These are phyloP conservation scores for Acanthaster planci DNA, from an alignment of 35 echinoderm and acorn worm species.

Conservation along the genomic window DNA sequence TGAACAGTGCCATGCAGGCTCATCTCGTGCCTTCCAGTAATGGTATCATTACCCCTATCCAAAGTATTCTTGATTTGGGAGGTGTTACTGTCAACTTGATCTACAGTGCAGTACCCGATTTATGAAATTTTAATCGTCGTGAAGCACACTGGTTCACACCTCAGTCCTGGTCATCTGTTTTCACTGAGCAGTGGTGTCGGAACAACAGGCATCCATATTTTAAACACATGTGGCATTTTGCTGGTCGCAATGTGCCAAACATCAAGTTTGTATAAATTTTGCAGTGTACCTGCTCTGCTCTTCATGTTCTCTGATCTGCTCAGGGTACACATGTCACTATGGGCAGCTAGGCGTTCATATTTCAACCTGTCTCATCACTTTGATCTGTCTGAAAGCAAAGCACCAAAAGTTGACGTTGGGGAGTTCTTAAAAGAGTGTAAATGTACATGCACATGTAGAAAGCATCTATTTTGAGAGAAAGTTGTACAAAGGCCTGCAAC, in stretches of 20 bases:
- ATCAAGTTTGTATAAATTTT: constrained; percentile 28
- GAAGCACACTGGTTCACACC: constrained; percentile 22
- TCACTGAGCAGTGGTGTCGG: constrained; percentile 21
- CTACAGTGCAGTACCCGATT: constrained; percentile 27
- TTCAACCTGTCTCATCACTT: not conserved
- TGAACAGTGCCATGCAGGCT: too few species aligned
- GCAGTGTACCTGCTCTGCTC: not conserved
- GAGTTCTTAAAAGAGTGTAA: too few species aligned
- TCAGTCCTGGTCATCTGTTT: constrained; percentile 21
- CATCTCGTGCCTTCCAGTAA: too few species aligned
- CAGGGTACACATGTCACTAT: not conserved
- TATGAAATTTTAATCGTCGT: constrained; percentile 23
- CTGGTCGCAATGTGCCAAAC: constrained; percentile 30
- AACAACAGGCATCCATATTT: constrained; percentile 29
- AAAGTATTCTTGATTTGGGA: not conserved
- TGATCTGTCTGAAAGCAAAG: too few species aligned
- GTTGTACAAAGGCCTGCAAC: too few species aligned
- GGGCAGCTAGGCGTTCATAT: not conserved
- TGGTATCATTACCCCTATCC: too few species aligned
- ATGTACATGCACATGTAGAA: too few species aligned
- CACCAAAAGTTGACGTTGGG: too few species aligned
- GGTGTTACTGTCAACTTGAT: constrained; percentile 10
- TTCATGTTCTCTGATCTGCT: constrained; percentile 7
- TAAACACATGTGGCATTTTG: constrained; percentile 29
- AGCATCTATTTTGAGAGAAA: too few species aligned